Evolutionary conservation across 2,888 invertebrate species (phyloP), one percentile per base, ranked within the genome.

Genomic region (Phengaris alcon): DNA sequence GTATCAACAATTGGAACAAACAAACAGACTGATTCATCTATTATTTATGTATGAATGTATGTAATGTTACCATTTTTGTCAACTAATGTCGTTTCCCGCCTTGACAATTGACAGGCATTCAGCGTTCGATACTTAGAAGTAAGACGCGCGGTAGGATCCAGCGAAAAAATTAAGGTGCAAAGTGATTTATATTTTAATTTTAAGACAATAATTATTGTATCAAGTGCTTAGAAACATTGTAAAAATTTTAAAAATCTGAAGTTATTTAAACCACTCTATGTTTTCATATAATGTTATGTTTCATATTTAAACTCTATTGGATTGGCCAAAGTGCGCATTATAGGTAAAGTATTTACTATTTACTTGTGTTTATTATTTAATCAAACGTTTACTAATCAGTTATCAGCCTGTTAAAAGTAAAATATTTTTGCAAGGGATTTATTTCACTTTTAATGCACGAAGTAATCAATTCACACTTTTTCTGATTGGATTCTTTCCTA

Each of bases 101-200:
- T 78, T 77, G 64, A 73, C 74, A 78, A 78, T 80, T 78, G 82
- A 78, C 82, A 82, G 82, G 81, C 75, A 75, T 52, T 70, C 12
- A 78, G 78, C 79, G 77, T 77, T 77, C 82, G 82, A 81, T 82
- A 79, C 85, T 51, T 69, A 70, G 70, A 85, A 84, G 85, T 85
- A 84, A 80, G 82, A 70, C 84, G 85, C 84, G 84, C 82, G 84
- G 13, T 13, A 13, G 12, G 35, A 44, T 12, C 64, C 64, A 64
- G 64, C 10, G 35, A 44, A 35, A 12, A 2, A 9, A 64, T 9
- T 35, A 35, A 13, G 35, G 35, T 12, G 35, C 12, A 64, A 35
- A 35, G 35, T 35, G 35, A 1, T 22, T 35, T 35, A 35, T 35
- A 1, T 35, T 35, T 35, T 35, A 35, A 3, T 35, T 35, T 3